phyloP scores from a whole-genome alignment of 2,113 vertebrate species.

The Cranoglanis bouderius region DNA sequence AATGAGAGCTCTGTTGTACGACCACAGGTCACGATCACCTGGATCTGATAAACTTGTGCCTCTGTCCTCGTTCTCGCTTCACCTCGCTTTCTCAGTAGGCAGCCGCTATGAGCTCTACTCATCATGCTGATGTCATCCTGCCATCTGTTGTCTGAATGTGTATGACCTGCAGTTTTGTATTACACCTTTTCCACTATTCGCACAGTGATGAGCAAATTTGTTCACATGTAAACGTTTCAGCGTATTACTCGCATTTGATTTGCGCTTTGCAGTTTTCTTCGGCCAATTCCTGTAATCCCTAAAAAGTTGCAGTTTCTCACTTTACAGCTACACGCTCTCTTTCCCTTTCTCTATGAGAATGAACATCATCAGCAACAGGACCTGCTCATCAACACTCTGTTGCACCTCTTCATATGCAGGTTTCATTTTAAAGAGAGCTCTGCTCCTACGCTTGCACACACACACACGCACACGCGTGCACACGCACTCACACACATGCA shows the following conservation, averaged over 20 bases:
- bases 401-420: background rate
- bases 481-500: background rate
- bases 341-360: background rate
- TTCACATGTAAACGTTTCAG: background rate
- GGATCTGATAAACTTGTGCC: background rate
- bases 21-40: constrained; percentile 1
- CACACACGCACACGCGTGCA: background rate
- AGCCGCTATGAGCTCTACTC: background rate
- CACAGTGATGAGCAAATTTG: background rate
- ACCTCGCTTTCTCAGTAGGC: background rate
- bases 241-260: background rate
- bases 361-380: background rate
- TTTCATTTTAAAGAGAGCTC: constrained; percentile 1
- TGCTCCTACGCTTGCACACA: background rate
- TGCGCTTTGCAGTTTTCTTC: background rate
- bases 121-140: background rate
- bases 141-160: background rate
- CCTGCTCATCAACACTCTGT: background rate
- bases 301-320: background rate
- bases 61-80: constrained; percentile 12
- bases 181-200: background rate
- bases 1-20: background rate
- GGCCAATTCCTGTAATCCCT: background rate
- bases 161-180: background rate
- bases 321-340: background rate